Conservation (phyloP, 2,888 invertebrate species). For the Pterostichus niger region DNA sequence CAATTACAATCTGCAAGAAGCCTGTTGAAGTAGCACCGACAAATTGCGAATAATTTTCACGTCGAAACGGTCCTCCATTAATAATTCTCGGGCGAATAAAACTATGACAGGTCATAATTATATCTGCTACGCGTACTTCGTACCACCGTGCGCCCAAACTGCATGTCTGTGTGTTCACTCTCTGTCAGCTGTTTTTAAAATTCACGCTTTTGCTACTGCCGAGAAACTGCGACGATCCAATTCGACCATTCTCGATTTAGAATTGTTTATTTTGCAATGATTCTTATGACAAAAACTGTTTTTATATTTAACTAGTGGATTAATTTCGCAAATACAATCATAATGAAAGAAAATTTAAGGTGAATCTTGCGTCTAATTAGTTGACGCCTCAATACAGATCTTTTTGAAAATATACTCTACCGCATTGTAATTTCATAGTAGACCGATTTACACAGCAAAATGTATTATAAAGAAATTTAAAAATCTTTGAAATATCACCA, state of each 20-base stretch:
- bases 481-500: no score
- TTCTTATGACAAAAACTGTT: no score
- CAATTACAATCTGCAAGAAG: slow-evolving; percentile 52
- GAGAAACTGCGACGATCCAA: neutral
- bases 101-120: slow-evolving; percentile 62
- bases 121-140: slow-evolving; percentile 27
- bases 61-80: slow-evolving; percentile 58
- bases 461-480: no score
- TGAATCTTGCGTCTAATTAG: no score
- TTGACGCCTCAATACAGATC: no score
- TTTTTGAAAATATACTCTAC: no score
- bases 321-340: no score
- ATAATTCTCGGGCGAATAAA: slow-evolving; percentile 56
- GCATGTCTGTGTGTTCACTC: slow-evolving; percentile 8
- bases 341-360: no score
- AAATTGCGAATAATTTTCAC: slow-evolving; percentile 62
- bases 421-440: no score
- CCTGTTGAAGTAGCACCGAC: slow-evolving; percentile 54
- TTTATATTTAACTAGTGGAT: no score
- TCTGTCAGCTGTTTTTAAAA: neutral
- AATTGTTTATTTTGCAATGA: no score
- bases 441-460: no score
- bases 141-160: slow-evolving; percentile 5
- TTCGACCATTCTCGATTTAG: neutral
- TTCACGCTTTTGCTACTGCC: neutral